phyloP scores from a whole-genome alignment of 2,888 invertebrate species.

The Macrosoma leucophasiata region DNA sequence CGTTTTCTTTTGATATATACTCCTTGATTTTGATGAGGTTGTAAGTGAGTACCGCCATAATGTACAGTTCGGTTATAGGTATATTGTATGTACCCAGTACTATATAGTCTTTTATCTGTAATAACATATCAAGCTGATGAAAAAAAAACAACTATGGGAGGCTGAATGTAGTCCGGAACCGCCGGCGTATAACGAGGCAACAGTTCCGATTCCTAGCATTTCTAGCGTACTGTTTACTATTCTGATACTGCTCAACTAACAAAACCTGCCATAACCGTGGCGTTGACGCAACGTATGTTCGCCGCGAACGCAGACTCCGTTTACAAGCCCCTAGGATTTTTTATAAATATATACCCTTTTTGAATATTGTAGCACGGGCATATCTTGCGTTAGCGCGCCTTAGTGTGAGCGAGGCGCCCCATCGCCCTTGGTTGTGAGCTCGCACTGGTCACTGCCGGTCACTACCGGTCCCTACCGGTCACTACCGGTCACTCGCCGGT shows the following conservation, averaged over 20 bases:
- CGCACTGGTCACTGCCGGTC: too few species aligned
- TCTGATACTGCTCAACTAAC: conserved; percentile 48
- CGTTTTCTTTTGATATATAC: conserved; percentile 60
- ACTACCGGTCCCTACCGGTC: too few species aligned
- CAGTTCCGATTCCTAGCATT: conserved; percentile 23
- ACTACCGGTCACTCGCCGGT: too few species aligned
- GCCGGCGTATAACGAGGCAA: conserved; percentile 40
- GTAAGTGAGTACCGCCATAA: conserved; percentile 60
- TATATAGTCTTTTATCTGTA: conserved; percentile 58
- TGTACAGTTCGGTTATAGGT: conserved; percentile 65
- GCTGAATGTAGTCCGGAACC: conserved; percentile 51
- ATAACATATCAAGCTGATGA: conserved; percentile 71
- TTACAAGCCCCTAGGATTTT: conserved; percentile 54
- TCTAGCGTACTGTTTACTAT: too few species aligned
- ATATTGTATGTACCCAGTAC: conserved; percentile 69
- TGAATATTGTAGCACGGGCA: conserved; percentile 51
- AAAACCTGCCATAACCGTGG: conserved; percentile 31
- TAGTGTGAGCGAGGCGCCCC: too few species aligned
- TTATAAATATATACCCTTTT: conserved; percentile 63
- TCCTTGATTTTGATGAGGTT: conserved; percentile 54
- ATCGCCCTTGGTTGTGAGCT: too few species aligned
- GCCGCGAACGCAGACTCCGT: conserved; percentile 35
- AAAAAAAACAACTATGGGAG: conserved; percentile 54
- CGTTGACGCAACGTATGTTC: conserved; percentile 45
- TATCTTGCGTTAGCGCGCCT: conserved; percentile 47